Base-by-base conservation (phyloP, 2,113 vertebrate species). In the Machaerirhynchus nigripectus region DNA sequence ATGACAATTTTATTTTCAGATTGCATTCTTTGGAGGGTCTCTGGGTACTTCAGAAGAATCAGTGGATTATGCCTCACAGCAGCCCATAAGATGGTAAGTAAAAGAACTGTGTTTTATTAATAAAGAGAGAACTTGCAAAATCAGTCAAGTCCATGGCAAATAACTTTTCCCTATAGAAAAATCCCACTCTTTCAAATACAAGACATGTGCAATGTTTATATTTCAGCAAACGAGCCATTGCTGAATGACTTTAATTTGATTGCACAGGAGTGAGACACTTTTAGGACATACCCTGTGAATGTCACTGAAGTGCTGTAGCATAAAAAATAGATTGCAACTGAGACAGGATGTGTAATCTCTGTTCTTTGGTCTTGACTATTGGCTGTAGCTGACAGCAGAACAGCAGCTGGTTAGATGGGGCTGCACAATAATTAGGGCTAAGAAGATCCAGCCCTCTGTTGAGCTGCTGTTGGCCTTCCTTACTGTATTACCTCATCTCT, bases 391-490 rank as follows among this genome's bases (percentile, higher is more conserved):
- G 84, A 73, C 65, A 89, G 39, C 35, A 68, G 80, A 95, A 30
- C 37, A 83, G 49, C 68, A 94, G 87, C 75, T 87, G 79, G 44
- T 87, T 76, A 53, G 40, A 57, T 85, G 42, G 42, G 30, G 61
- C 82, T 87, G 75, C 65, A 31, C 84, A 40, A 2, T 87, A 89
- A 82, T 2, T 27, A 93, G 67, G 67, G 63, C 84, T 88, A 70
- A 91, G 89, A 94, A 82, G 81, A 83, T 85, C 22, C 79, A 60
- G 49, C 28, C 2, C n/a, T 49, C 70, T 55, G n/a, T 33, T 93
- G 95, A 87, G 55, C 78, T 83, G 78, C 61, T 71, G n/a, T 73
- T 93, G 81, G 87, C 87, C 64, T 95, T 90, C 56, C 69, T 81
- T 89, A 71, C 83, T 14, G 4, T 57, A 90, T 86, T 69, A 73